phyloP scores from a whole-genome alignment of 2,113 vertebrate genomes.

The Channa maculata region DNA sequence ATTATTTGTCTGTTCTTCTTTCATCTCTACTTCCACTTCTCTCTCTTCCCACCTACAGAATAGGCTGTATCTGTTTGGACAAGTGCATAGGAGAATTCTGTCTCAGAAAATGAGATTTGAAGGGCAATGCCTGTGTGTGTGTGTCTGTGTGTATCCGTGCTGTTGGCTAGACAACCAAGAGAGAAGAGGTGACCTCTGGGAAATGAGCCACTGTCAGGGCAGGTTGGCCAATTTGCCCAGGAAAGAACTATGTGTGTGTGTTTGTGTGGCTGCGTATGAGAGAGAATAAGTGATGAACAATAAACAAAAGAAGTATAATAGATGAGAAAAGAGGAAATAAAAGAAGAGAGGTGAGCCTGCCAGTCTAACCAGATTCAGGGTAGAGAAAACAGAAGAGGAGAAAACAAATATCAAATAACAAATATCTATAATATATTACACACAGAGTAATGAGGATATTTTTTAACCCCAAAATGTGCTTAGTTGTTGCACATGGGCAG shows the following conservation, averaged over 20 bases:
- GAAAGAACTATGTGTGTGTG: slow-evolving; percentile 6
- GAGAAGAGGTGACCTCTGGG: slow-evolving; percentile 44
- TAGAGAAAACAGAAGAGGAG: too few species aligned
- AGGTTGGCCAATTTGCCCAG: slow-evolving; percentile 44
- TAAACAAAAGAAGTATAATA: neutral
- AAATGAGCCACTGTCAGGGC: slow-evolving; percentile 50
- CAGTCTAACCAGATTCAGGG: neutral
- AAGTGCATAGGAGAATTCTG: slow-evolving; percentile 20
- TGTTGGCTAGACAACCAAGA: slow-evolving; percentile 11
- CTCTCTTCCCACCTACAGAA: neutral
- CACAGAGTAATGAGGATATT: too few species aligned
- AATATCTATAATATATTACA: too few species aligned
- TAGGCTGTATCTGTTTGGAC: slow-evolving; percentile 13
- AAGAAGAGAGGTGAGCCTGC: neutral
- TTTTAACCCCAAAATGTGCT: too few species aligned
- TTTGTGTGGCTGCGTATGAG: slow-evolving; percentile 1
- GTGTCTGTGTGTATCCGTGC: slow-evolving; percentile 14
- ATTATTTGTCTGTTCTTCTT: too few species aligned
- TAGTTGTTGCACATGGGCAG: too few species aligned
- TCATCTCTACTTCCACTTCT: too few species aligned
- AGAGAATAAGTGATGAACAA: too few species aligned
- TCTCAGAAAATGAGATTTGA: slow-evolving; percentile 32
- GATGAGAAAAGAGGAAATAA: neutral
- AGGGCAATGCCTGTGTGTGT: neutral
- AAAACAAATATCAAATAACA: too few species aligned